Evolutionary conservation across 2,888 invertebrate genomes (phyloP).

Genomic region (Apodemia mormo): DNA sequence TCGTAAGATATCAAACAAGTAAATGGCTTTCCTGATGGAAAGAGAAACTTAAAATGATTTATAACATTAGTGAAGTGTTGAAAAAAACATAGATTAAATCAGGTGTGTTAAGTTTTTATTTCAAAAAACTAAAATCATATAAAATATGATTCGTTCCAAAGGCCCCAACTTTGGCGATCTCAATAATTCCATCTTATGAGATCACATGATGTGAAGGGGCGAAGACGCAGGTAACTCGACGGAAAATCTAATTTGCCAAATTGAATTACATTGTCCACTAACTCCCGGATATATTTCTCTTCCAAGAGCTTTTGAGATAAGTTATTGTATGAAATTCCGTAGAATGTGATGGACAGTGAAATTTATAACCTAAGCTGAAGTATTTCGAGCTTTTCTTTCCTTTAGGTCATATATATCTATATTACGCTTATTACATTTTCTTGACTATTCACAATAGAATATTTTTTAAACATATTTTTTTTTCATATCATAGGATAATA

Average conservation of each 20-base stretch:
- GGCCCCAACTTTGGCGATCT: constrained; percentile 45
- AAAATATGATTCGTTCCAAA: too few species aligned
- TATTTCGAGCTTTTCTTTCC: constrained; percentile 10
- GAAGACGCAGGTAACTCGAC: constrained; percentile 72
- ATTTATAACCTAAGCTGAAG: constrained; percentile 17
- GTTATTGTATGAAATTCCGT: constrained; percentile 50
- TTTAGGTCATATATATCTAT: not conserved
- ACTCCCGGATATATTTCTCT: constrained; percentile 54
- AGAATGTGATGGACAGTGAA: constrained; percentile 26
- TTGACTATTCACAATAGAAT: too few species aligned
- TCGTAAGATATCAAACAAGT: too few species aligned
- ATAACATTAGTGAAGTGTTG: too few species aligned
- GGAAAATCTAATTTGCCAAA: constrained; percentile 77
- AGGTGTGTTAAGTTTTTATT: too few species aligned
- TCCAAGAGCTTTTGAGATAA: constrained; percentile 43
- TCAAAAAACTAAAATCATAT: too few species aligned
- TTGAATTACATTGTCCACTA: constrained; percentile 75
- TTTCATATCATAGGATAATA: too few species aligned
- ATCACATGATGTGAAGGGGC: constrained; percentile 52
- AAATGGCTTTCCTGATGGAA: too few species aligned
- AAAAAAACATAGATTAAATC: too few species aligned
- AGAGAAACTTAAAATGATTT: too few species aligned
- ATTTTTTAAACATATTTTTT: too few species aligned
- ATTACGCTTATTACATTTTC: too few species aligned
- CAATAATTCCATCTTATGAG: constrained; percentile 46